Conservation (phyloP, 1,140 invertebrate species). For the Polypedilum pembai region DNA sequence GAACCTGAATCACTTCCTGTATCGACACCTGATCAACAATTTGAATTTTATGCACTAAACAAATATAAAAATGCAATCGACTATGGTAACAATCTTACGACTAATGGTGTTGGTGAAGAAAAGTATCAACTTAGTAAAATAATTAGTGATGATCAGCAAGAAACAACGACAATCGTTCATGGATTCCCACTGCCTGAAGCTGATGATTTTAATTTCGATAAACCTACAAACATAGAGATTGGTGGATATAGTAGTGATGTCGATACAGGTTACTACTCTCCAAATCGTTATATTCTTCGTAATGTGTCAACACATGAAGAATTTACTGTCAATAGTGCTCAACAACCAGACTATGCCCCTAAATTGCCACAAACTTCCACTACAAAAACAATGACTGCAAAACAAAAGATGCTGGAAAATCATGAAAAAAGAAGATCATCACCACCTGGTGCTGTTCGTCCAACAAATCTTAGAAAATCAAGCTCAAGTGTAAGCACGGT, state of each 20-base stretch:
- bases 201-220: slow-evolving; percentile 1
- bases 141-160: slow-evolving; percentile 16
- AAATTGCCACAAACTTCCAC: slow-evolving; percentile 30
- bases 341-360: slow-evolving; percentile 37
- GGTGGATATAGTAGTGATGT: slow-evolving; percentile 28
- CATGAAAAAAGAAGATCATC: slow-evolving; percentile 1
- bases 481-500: slow-evolving; percentile 39
- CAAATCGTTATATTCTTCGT: slow-evolving; percentile 40
- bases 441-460: neutral
- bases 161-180: slow-evolving; percentile 25
- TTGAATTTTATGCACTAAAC: slow-evolving; percentile 21
- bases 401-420: slow-evolving; percentile 22
- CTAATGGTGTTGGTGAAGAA: neutral
- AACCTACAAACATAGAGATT: slow-evolving; percentile 5
- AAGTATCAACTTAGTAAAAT: slow-evolving; percentile 22
- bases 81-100: slow-evolving; percentile 8
- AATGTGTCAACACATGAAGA: slow-evolving; percentile 41
- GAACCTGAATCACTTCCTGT: neutral
- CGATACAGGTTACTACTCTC: slow-evolving; percentile 33
- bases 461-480: slow-evolving; percentile 17
- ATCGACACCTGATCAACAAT: slow-evolving; percentile 26
- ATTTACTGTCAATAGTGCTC: slow-evolving; percentile 41
- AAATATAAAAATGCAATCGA: slow-evolving; percentile 3
- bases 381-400: slow-evolving; percentile 31
- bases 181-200: neutral